Evolutionary conservation across 2,888 invertebrate genomes (phyloP), one percentile per base, ranked within the genome.

Genomic region (Campopleginae sp.): DNA sequence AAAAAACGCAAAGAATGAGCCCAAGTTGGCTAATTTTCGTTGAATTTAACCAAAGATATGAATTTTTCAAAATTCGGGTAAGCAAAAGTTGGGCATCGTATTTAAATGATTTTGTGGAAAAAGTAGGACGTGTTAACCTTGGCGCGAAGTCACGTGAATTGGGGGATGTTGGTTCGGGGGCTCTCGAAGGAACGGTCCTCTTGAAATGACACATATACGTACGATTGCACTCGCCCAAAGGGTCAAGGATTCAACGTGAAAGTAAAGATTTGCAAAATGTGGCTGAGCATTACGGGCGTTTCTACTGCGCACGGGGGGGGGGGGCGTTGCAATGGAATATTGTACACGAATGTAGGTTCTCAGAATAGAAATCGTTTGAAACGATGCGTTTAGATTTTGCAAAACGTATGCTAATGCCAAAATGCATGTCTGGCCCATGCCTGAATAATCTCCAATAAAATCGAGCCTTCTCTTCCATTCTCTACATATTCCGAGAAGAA

Each of bases 171-270:
- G 27, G 46, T 68, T 46, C 44, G 27, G 27, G 27, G 27, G 7
- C 17, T 46, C 65, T 42, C 5, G 27, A 68, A 42, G 42, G 46
- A 46, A 46, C 48, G 31, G 48, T 70, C n/a, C 70, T 33, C 31
- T 46, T 31, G 48, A 51, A 48, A 70, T 38, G 27, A 27, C 27
- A 23, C 31, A 33, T 27, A 70, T 48, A 31, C 46, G 48, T 31
- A 72, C n/a, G 14, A 19, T 70, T 54, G 51, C 54, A 51, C 33
- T 54, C 27, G n/a, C n/a, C n/a, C 10, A 8, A 48, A 46, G 33
- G 63, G 46, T 63, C 75, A 75, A 75, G 75, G 75, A 63, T 48
- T 46, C 6, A 31, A 63, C 63, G 61, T 48, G 61, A 75, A 75
- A 75, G 75, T 48, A 42, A 74, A 74, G 27, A 42, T 68, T 68